Conservation (phyloP, 2,888 invertebrate species). For the Bellardia pandia region DNA sequence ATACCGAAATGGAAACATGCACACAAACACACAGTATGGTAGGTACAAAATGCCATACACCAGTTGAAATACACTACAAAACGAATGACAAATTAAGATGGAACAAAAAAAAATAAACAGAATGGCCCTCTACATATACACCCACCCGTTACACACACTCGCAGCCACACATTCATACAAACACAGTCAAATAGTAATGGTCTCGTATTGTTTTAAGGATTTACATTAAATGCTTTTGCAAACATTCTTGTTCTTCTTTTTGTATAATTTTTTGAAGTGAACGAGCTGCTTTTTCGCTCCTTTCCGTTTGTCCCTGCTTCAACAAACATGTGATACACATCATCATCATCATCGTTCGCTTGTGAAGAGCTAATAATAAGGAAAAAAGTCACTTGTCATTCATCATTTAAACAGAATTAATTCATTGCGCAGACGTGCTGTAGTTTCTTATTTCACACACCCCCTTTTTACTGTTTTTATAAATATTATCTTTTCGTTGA, state of each 20-base stretch:
- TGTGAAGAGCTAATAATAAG: slow-evolving; percentile 33
- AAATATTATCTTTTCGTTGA: slow-evolving; percentile 47
- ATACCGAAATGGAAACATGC: slow-evolving; percentile 62
- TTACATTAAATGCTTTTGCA: slow-evolving; percentile 72
- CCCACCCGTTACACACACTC: slow-evolving; percentile 43
- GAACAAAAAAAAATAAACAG: slow-evolving; percentile 42
- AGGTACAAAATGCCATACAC: slow-evolving; percentile 35
- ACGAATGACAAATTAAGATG: slow-evolving; percentile 72
- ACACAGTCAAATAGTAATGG: slow-evolving; percentile 64
- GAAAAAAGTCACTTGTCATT: slow-evolving; percentile 41
- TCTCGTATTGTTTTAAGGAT: slow-evolving; percentile 73
- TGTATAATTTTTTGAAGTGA: background rate
- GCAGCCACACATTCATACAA: slow-evolving; percentile 17
- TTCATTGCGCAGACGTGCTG: slow-evolving; percentile 79
- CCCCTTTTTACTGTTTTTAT: slow-evolving; percentile 23
- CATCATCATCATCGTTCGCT: slow-evolving; percentile 2
- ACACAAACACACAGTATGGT: slow-evolving; percentile 16
- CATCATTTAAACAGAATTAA: slow-evolving; percentile 80
- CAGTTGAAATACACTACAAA: slow-evolving; percentile 61
- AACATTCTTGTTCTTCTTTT: slow-evolving; percentile 40
- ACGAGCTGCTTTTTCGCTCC: slow-evolving; percentile 24
- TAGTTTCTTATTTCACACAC: slow-evolving; percentile 24
- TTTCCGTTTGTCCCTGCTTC: slow-evolving; percentile 36
- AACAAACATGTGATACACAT: slow-evolving; percentile 27
- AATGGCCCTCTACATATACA: slow-evolving; percentile 49